A percentile compares a stretch with the other conserved stretches of the same genome.
Evolutionary conservation across 2,113 vertebrate species (phyloP).

Genomic region (Grantiella picta): DNA sequence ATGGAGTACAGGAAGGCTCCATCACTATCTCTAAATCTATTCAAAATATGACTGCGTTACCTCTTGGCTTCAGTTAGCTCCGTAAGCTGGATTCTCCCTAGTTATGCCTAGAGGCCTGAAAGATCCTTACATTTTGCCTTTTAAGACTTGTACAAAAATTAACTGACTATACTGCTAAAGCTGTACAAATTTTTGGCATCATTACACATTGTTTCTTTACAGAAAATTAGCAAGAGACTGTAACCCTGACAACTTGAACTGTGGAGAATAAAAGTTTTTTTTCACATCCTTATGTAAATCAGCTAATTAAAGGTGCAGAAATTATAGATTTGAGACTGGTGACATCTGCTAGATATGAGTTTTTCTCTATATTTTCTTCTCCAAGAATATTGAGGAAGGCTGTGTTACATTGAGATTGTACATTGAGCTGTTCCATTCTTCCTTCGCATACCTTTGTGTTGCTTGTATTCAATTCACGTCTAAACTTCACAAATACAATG

Average conservation of each 20-base stretch:
- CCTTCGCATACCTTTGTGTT: background rate
- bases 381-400: accelerated
- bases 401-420: background rate
- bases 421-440: background rate
- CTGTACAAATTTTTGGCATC: background rate
- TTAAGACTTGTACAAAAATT: background rate
- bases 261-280: background rate
- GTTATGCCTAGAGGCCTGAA: background rate
- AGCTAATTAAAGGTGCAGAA: background rate
- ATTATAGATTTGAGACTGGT: background rate
- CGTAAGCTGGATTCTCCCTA: background rate
- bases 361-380: background rate
- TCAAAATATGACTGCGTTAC: background rate
- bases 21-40: background rate
- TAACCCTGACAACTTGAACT: background rate
- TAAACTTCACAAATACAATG: background rate
- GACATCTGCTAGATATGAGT: background rate
- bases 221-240: background rate
- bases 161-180: background rate
- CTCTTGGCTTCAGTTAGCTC: background rate
- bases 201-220: background rate
- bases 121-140: background rate
- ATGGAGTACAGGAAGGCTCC: background rate
- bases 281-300: background rate
- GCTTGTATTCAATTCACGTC: background rate